A percentile compares a stretch with the other conserved stretches of the same genome.
Conservation (phyloP, 2,113 vertebrate species). For the Machaerirhynchus nigripectus region DNA sequence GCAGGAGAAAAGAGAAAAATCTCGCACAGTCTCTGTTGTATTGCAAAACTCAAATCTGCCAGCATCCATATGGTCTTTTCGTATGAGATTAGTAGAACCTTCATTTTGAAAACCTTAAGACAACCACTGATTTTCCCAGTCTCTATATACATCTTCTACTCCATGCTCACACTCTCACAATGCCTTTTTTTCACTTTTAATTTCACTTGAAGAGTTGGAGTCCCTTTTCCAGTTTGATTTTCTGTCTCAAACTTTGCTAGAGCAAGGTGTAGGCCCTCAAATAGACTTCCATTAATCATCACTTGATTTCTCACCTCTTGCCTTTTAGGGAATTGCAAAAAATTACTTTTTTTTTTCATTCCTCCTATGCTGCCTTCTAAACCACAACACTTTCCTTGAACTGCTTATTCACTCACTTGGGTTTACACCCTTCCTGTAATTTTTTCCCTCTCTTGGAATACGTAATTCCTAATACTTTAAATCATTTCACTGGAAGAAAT, state of each 20-base stretch:
- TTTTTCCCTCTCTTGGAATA: background rate
- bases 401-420: background rate
- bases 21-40: background rate
- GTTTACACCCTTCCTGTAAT: background rate
- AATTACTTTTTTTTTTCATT: background rate
- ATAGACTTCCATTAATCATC: background rate
- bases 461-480: background rate
- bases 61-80: background rate
- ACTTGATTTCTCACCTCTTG: background rate
- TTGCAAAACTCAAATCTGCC: background rate
- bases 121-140: background rate
- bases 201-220: background rate
- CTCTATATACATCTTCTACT: background rate
- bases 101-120: background rate
- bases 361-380: background rate
- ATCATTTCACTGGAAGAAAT: background rate
- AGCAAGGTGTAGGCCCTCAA: background rate
- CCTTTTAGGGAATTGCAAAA: background rate
- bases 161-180: background rate
- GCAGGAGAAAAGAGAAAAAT: background rate
- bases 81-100: background rate
- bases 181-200: background rate
- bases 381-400: background rate
- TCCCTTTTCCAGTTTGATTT: background rate
- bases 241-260: background rate